A percentile compares a stretch with the other conserved stretches of the same genome.
Evolutionary conservation across 1,140 invertebrate species (phyloP).

Genomic region (Ruditapes philippinarum): DNA sequence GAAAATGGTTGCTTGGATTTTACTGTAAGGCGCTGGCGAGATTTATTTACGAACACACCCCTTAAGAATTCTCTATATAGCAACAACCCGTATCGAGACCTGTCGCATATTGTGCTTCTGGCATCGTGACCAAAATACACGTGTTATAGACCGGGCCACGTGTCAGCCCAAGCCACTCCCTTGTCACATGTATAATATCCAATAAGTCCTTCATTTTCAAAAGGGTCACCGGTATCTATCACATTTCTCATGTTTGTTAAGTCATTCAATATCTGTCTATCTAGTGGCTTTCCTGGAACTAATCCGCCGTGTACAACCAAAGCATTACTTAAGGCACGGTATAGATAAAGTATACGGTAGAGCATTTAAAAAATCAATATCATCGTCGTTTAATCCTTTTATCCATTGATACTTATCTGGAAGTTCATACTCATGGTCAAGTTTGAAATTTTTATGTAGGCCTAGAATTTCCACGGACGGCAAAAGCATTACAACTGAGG

Average conservation of each 20-base stretch:
- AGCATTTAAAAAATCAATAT: slow-evolving; percentile 81
- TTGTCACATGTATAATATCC: slow-evolving; percentile 68
- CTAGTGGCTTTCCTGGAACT: slow-evolving; percentile 81
- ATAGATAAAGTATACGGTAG: slow-evolving; percentile 86
- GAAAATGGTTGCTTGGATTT: neutral
- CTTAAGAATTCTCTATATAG: slow-evolving; percentile 82
- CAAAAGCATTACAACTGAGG: slow-evolving; percentile 47
- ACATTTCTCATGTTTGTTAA: slow-evolving; percentile 86
- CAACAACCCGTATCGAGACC: slow-evolving; percentile 86
- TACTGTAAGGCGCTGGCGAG: neutral
- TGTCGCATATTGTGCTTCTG: slow-evolving; percentile 79
- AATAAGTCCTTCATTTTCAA: slow-evolving; percentile 54
- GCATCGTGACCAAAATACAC: slow-evolving; percentile 87
- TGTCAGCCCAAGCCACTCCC: slow-evolving; percentile 84
- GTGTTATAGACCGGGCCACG: slow-evolving; percentile 86
- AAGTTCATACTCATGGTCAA: slow-evolving; percentile 69
- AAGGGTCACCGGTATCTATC: slow-evolving; percentile 60
- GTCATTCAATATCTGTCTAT: slow-evolving; percentile 76
- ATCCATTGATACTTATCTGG: slow-evolving; percentile 81
- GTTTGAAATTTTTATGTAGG: slow-evolving; percentile 43
- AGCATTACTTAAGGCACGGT: slow-evolving; percentile 79
- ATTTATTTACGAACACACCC: slow-evolving; percentile 77
- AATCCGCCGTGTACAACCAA: slow-evolving; percentile 86
- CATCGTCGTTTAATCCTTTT: slow-evolving; percentile 75
- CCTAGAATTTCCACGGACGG: slow-evolving; percentile 81